A percentile compares a stretch with the other conserved stretches of the same genome.
Evolutionary conservation across 30 jellyfish, hydroid and myxozoan species (phyloP).

Genomic region (Catostylus mosaicus): DNA sequence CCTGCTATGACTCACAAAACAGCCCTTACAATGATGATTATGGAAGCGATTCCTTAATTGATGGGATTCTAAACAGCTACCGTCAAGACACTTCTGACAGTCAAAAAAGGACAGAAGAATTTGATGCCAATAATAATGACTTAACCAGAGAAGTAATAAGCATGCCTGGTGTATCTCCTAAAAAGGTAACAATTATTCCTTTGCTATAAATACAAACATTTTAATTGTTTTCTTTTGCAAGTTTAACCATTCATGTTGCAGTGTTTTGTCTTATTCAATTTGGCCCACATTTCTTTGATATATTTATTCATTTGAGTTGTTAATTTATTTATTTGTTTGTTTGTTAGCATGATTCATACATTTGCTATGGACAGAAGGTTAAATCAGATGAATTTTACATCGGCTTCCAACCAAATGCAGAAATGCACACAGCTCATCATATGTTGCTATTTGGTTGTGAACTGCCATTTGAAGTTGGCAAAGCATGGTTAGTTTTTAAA

Average conservation of each 20-base stretch:
- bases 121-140: conserved; percentile 4
- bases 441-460: conserved; percentile 97
- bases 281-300: background rate
- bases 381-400: conserved; percentile 69
- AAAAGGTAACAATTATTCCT: conserved; percentile 50
- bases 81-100: conserved; percentile 7
- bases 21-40: background rate
- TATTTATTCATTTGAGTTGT: background rate
- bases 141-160: conserved; percentile 32
- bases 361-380: conserved; percentile 68
- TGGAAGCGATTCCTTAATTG: conserved; percentile 3
- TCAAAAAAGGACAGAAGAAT: conserved; percentile 28
- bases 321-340: background rate
- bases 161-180: conserved; percentile 97
- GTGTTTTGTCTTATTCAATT: background rate
- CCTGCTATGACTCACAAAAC: background rate
- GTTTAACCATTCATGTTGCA: background rate
- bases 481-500: conserved; percentile 66
- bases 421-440: conserved; percentile 97
- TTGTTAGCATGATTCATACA: conserved; percentile 80
- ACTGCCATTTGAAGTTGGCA: conserved; percentile 63
- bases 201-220: background rate
- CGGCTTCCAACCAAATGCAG: conserved; percentile 88
- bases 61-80: background rate
- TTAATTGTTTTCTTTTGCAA: background rate